These are phyloP conservation scores for Corythornis cristatus DNA, from an alignment of 2,113 vertebrate species.

Conservation along the genomic window DNA sequence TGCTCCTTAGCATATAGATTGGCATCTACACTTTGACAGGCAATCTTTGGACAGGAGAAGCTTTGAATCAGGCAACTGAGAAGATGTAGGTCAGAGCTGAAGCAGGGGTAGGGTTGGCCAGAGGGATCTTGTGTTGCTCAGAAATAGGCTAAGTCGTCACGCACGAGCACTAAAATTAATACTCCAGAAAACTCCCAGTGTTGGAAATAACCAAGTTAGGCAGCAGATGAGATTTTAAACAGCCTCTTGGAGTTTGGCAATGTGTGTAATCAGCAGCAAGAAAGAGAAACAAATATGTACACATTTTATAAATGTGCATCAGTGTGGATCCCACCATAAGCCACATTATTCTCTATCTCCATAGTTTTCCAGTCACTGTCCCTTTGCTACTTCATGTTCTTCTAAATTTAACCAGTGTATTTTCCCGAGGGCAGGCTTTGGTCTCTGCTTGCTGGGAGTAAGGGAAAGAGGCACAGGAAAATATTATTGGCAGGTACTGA, in stretches of 20 bases:
- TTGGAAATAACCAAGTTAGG: not conserved
- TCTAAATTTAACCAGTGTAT: not conserved
- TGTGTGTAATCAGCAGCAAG: not conserved
- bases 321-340: not conserved
- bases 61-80: not conserved
- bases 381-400: conserved; percentile 4
- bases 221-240: not conserved
- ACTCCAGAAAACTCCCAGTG: not conserved
- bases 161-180: not conserved
- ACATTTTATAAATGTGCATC: not conserved
- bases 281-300: not conserved
- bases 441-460: conserved; percentile 14
- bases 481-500: not conserved
- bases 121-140: not conserved
- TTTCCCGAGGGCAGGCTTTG: conserved; percentile 35
- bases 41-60: not conserved
- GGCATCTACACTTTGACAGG: not conserved
- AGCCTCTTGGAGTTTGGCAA: not conserved
- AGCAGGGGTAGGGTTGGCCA: not conserved
- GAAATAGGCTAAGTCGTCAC: not conserved
- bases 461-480: not conserved
- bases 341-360: not conserved
- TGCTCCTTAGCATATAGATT: rapidly evolving
- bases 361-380: conserved; percentile 15
- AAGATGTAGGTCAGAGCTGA: conserved; percentile 27